A percentile compares a stretch with the other conserved stretches of the same genome.
Conservation (phyloP, 2,888 invertebrate species). For the Drepanosiphum platanoidis region DNA sequence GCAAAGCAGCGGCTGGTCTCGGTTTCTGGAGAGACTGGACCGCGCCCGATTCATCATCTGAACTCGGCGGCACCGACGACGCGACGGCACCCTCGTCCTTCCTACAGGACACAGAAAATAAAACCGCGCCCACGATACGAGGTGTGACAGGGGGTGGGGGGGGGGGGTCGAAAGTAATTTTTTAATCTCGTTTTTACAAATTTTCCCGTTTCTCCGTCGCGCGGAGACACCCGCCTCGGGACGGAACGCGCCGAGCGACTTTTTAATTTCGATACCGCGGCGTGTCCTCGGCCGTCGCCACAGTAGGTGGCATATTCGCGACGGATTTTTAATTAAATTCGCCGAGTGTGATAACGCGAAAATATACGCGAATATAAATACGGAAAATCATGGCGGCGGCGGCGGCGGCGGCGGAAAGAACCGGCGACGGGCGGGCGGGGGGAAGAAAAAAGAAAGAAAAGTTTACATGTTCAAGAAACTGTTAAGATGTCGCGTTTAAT, state of each 20-base stretch:
- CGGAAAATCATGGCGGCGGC: slow-evolving; percentile 19
- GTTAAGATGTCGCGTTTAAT: slow-evolving; percentile 48
- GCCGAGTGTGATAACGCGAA: slow-evolving; percentile 45
- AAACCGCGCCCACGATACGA: too few relatives aligned
- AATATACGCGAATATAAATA: slow-evolving; percentile 15
- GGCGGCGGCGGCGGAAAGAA: neutral
- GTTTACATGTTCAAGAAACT: slow-evolving; percentile 25
- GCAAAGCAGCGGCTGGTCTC: too few relatives aligned
- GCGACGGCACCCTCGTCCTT: too few relatives aligned
- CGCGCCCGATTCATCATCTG: too few relatives aligned
- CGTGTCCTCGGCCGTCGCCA: neutral
- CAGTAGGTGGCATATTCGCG: slow-evolving; percentile 39
- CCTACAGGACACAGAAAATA: too few relatives aligned
- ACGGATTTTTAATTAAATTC: slow-evolving; percentile 57
- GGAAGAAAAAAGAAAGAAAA: neutral
- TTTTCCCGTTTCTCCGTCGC: too few relatives aligned
- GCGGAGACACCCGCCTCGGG: neutral
- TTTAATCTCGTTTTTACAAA: too few relatives aligned
- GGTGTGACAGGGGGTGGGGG: too few relatives aligned
- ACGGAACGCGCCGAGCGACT: neutral
- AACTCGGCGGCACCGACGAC: too few relatives aligned
- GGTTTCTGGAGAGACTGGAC: too few relatives aligned
- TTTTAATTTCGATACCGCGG: slow-evolving; percentile 37
- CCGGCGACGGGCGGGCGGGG: neutral
- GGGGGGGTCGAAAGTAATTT: too few relatives aligned